Conservation (phyloP, 1,140 invertebrate genomes). For the Cotesia glomerata region DNA sequence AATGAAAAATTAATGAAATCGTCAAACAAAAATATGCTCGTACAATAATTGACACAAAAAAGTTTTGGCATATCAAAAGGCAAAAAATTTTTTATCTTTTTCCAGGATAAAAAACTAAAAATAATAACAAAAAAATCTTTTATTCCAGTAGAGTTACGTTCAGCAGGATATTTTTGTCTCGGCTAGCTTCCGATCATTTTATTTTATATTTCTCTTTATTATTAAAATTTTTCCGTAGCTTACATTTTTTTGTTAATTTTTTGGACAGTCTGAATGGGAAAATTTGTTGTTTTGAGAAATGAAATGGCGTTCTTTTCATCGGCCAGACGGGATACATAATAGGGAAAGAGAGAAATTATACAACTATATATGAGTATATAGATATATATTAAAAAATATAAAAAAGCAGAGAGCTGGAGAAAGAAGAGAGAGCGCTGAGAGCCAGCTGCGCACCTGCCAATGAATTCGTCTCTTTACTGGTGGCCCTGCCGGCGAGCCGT, state of each 20-base stretch:
- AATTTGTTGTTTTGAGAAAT: conserved; percentile 14
- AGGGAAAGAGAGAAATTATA: conserved; percentile 19
- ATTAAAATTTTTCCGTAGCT: not conserved
- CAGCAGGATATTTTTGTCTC: not conserved
- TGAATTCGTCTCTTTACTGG: conserved; percentile 31
- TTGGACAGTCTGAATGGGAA: not conserved
- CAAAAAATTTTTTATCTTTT: no score
- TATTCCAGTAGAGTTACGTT: no score
- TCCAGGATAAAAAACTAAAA: not conserved
- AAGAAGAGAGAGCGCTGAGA: conserved; percentile 13
- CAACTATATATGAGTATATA: not conserved
- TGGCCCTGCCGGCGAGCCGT: no score
- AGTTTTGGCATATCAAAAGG: no score
- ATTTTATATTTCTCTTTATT: not conserved
- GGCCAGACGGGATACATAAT: conserved; percentile 16
- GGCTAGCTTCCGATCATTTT: not conserved
- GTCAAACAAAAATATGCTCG: no score
- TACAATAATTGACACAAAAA: no score
- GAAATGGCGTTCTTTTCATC: conserved; percentile 12
- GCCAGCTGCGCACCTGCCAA: conserved; percentile 32
- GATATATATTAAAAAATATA: conserved; percentile 21
- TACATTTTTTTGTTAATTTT: not conserved
- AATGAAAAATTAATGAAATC: no score
- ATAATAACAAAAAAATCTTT: not conserved
- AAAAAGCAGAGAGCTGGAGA: conserved; percentile 7